A percentile compares a stretch with the other conserved stretches of the same genome.
Evolutionary conservation across 2,797 vertebrate genomes (phyloP).

Genomic region (Phrynocephalus guinanensis): DNA sequence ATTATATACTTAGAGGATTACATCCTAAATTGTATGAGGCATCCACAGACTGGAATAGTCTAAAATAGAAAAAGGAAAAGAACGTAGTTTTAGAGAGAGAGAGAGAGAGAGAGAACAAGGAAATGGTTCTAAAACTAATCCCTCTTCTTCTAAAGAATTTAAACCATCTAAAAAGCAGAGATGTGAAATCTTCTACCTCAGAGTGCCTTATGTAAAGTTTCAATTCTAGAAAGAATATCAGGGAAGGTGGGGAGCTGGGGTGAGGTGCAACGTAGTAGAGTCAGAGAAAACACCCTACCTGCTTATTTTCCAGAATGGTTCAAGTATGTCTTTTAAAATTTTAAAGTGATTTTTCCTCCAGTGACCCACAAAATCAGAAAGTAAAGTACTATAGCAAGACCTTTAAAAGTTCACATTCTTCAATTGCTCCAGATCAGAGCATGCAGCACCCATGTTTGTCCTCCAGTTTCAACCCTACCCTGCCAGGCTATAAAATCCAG

Average conservation of each 20-base stretch:
- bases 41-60: not conserved
- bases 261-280: not conserved
- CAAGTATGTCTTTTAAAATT: constrained; percentile 5
- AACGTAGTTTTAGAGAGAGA: too few species aligned
- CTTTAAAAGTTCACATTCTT: too few species aligned
- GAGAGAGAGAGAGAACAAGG: not conserved
- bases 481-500: too few species aligned
- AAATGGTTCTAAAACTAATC: not conserved
- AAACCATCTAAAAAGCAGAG: constrained; percentile 45
- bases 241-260: too few species aligned
- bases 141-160: constrained; percentile 41
- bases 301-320: constrained; percentile 15
- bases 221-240: not conserved
- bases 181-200: constrained; percentile 41
- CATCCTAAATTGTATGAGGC: not conserved
- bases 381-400: too few species aligned
- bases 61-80: too few species aligned
- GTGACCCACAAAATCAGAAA: not conserved
- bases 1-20: not conserved
- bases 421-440: too few species aligned
- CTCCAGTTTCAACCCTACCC: too few species aligned
- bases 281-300: too few species aligned
- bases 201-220: not conserved
- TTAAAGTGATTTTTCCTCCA: constrained; percentile 41
- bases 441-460: too few species aligned